These are phyloP conservation scores for Nasonia oneida DNA, from an alignment of 2,888 invertebrate genomes.

Conservation along the genomic window DNA sequence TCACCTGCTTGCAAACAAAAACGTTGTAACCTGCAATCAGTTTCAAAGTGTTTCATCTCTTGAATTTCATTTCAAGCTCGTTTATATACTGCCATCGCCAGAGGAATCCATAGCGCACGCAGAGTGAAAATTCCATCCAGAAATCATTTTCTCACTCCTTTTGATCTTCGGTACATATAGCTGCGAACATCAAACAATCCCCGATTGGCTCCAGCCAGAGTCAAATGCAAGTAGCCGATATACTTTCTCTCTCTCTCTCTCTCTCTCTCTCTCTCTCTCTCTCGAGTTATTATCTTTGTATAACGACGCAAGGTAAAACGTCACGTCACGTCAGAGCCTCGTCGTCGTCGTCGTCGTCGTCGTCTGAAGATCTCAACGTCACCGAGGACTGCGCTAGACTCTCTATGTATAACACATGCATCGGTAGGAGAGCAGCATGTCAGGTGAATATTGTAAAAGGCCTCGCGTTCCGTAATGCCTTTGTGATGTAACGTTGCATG, in stretches of 20 bases:
- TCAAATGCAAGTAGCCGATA: neutral
- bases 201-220: neutral
- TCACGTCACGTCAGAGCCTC: neutral
- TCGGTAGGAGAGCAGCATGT: neutral
- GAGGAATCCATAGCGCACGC: neutral
- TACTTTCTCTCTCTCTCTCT: neutral
- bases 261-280: neutral
- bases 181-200: neutral
- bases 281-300: neutral
- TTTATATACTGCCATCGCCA: neutral
- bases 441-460: constrained; percentile 22
- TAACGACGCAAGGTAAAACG: neutral
- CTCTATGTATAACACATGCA: neutral
- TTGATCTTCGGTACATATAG: neutral
- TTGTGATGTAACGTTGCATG: constrained; percentile 9
- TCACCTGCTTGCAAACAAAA: neutral
- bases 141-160: neutral
- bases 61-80: too few species aligned
- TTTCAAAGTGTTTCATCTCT: neutral
- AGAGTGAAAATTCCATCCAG: neutral
- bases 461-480: neutral
- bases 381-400: neutral
- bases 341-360: neutral
- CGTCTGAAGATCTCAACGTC: neutral
- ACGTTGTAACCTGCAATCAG: neutral